A percentile compares a stretch with the other conserved stretches of the same genome.
These are phyloP conservation scores for Spodoptera frugiperda DNA, from an alignment of 1,140 invertebrate species.

Conservation along the genomic window DNA sequence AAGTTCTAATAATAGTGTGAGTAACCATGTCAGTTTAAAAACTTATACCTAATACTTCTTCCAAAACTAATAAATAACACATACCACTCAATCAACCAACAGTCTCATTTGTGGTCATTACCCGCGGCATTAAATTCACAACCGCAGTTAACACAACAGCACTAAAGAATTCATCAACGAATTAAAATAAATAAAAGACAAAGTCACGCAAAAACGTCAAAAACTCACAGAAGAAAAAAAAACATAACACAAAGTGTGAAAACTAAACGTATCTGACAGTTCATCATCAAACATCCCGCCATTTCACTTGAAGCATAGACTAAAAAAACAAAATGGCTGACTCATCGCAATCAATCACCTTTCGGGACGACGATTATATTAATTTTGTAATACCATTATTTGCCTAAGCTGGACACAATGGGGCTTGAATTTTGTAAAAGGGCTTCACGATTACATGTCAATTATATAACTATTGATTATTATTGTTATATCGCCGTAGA, in stretches of 20 bases:
- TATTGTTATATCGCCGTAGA: constrained; percentile 3
- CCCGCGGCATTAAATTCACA: no score
- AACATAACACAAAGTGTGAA: constrained; percentile 20
- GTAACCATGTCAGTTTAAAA: no score
- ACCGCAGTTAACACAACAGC: background rate
- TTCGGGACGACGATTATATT: constrained; percentile 83
- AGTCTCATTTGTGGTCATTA: no score
- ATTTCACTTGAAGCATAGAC: constrained; percentile 34
- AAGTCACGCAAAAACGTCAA: background rate
- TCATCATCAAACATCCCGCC: constrained; percentile 41
- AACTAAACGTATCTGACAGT: constrained; percentile 40
- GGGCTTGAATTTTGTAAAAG: constrained; percentile 66
- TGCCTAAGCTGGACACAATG: constrained; percentile 81
- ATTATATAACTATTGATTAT: constrained; percentile 80
- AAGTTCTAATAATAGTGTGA: no score
- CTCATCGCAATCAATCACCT: constrained; percentile 84
- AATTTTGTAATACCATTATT: constrained; percentile 79
- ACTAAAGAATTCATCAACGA: background rate
- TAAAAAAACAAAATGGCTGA: constrained; percentile 61
- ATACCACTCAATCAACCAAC: no score
- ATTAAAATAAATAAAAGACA: background rate
- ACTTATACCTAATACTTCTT: no score
- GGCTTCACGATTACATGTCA: constrained; percentile 76
- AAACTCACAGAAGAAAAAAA: background rate
- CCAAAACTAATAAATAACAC: no score